Base-by-base conservation (phyloP, 2,888 invertebrate species). In the Liposcelis brunnea region DNA sequence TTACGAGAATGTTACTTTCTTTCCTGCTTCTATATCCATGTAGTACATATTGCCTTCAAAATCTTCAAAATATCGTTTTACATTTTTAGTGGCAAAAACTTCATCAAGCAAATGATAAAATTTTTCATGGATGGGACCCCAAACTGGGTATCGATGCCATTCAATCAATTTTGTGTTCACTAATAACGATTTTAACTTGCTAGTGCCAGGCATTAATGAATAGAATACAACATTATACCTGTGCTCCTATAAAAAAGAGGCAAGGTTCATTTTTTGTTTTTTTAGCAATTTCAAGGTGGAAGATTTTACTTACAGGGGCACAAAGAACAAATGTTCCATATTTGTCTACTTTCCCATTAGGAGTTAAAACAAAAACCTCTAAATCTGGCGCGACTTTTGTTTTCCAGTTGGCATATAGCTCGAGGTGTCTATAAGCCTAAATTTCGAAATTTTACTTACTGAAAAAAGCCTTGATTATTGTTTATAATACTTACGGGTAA, bases 321-420 rank as follows among this genome's bases (percentile, higher is more conserved):
- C 7, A 40, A 6, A 40, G 40, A 7, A 40, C 12, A 11, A 18
- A 18, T 11, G 40, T 40, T n/a, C 19, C 40, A 40, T 40, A 40
- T n/a, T 14, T 6, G 11, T 40, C 19, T 7, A 40, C 19, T n/a
- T 18, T n/a, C 19, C 40, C 40, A 5, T 11, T 11, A 7, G 40
- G 40, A 6, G 40, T 40, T 6, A 18, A 18, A 19, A 40, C 15
- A 6, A 18, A 8, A 18, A 18, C 6, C 4, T 40, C 40, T 19
- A 14, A n/a, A n/a, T 40, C 7, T 18, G 7, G 7, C 5, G 21
- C 11, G 15, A 4, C 26, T 4, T 18, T n/a, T 19, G 4, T 6
- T 19, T 18, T 40, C 12, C 40, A 40, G 6, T n/a, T 5, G 7
- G 12, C 16, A 18, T 40, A 40, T 8, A 40, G 10, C 6, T 40